A percentile compares a stretch with the other conserved stretches of the same genome.
Conservation (phyloP, 2,888 invertebrate species). For the Heliconius charithonia region DNA sequence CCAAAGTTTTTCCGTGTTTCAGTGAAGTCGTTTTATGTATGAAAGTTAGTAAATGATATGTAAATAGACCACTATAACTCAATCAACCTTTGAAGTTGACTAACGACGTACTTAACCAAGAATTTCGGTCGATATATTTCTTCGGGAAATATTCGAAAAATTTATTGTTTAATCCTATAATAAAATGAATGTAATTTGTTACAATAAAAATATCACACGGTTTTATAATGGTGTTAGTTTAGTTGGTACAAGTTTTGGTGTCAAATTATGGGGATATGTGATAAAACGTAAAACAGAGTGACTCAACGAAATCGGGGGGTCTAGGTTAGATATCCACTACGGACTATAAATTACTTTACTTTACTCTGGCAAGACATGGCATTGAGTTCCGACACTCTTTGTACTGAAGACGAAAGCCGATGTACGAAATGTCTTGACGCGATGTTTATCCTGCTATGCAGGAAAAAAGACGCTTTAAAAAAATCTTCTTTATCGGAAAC, state of each 20-base stretch:
- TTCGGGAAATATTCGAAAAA: conserved; percentile 18
- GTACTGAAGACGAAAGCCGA: neutral
- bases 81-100: conserved; percentile 26
- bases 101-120: conserved; percentile 12
- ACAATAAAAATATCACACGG: neutral
- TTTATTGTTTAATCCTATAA: conserved; percentile 8
- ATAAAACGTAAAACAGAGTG: too few relatives aligned
- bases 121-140: conserved; percentile 22
- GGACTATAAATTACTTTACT: neutral
- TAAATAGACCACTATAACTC: conserved; percentile 24
- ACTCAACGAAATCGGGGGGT: too few relatives aligned
- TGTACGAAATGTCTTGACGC: too few relatives aligned
- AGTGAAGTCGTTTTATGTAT: neutral
- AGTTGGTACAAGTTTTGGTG: neutral
- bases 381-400: neutral
- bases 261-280: neutral
- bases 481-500: neutral
- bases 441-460: neutral
- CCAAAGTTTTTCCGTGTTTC: conserved; percentile 3
- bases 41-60: conserved; percentile 23
- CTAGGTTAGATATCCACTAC: too few relatives aligned
- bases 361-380: neutral
- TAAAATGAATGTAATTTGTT: neutral
- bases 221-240: neutral
- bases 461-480: neutral